Conservation (phyloP, 2,797 vertebrate genomes). For the Poliocrania exsul region DNA sequence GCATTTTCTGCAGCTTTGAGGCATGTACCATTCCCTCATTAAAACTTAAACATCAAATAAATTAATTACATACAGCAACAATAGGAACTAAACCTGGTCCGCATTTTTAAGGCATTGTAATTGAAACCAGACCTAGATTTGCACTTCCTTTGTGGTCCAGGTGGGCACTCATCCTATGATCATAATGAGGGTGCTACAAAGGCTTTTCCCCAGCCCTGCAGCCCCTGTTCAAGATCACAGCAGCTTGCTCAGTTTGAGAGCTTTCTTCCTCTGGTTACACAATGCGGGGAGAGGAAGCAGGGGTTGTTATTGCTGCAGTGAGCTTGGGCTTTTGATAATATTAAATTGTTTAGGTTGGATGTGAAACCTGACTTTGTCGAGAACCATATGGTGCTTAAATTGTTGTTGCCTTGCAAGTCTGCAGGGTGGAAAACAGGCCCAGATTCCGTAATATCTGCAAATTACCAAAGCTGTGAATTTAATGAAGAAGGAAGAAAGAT, state of each 20-base stretch:
- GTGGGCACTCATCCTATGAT: constrained; percentile 52
- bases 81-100: constrained; percentile 8
- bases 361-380: constrained; percentile 62
- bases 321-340: constrained; percentile 59
- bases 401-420: constrained; percentile 41
- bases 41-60: constrained; percentile 32
- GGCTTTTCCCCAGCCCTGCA: constrained; percentile 44
- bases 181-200: constrained; percentile 45
- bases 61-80: constrained; percentile 33
- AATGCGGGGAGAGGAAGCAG: constrained; percentile 48
- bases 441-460: constrained; percentile 57
- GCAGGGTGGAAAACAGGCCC: constrained; percentile 26
- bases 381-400: constrained; percentile 72
- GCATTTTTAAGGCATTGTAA: constrained; percentile 56
- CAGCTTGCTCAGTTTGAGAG: constrained; percentile 24
- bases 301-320: constrained; percentile 52
- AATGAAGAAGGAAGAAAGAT: constrained; percentile 55
- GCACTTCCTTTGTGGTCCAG: constrained; percentile 62
- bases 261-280: constrained; percentile 32
- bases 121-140: constrained; percentile 61
- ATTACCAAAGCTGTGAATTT: constrained; percentile 56
- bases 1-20: not conserved
- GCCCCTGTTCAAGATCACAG: constrained; percentile 51
- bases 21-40: not conserved
- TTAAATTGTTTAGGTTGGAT: constrained; percentile 73